phyloP scores from a whole-genome alignment of 2,113 vertebrate genomes.

The Diglossa brunneiventris region DNA sequence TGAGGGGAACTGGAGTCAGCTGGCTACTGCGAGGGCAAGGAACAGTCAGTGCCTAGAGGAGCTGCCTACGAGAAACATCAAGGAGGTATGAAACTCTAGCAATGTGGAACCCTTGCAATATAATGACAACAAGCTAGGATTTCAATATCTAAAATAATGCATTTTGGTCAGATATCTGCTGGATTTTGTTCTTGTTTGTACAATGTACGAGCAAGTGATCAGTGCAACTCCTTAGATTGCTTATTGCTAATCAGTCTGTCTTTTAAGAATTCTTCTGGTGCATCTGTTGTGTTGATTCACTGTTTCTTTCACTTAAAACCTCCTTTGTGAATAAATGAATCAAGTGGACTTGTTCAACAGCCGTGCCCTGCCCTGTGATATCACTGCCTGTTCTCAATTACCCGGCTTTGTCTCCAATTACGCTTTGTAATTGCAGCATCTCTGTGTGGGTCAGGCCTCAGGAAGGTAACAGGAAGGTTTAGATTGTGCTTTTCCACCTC shows the following conservation, averaged over 20 bases:
- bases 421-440: neutral
- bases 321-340: neutral
- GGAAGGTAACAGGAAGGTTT: neutral
- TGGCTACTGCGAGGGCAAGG: no score
- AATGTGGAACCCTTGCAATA: no score
- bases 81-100: no score
- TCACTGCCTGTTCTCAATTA: neutral
- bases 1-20: no score
- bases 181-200: neutral
- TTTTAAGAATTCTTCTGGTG: neutral
- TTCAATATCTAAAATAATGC: neutral
- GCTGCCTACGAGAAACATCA: no score
- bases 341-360: neutral
- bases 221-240: neutral
- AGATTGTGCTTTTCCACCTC: neutral
- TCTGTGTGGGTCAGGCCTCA: neutral
- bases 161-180: neutral
- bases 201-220: neutral
- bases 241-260: neutral
- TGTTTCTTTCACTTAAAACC: neutral
- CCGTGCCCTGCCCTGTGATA: neutral
- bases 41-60: no score
- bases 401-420: neutral
- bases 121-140: neutral
- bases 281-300: neutral